Conservation (phyloP, 2,888 invertebrate genomes). For the Entomobrya multifasciata region DNA sequence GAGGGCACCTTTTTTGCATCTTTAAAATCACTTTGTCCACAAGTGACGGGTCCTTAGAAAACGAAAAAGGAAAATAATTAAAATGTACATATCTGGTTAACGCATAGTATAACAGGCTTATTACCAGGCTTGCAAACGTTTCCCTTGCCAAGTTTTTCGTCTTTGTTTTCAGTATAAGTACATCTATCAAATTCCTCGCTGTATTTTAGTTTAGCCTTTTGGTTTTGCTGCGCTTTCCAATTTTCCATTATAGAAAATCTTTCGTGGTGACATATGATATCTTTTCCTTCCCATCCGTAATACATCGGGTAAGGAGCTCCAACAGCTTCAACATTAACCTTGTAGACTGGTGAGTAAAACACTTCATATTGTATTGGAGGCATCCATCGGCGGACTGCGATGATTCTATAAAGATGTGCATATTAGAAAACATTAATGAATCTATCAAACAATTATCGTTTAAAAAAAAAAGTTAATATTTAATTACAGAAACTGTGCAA, state of each 20-base stretch:
- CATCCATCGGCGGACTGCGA: constrained; percentile 15
- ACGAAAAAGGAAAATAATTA: too few relatives aligned
- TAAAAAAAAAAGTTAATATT: too few relatives aligned
- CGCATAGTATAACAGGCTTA: too few relatives aligned
- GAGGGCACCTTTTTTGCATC: background rate
- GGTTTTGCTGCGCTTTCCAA: constrained; percentile 6
- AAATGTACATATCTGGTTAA: too few relatives aligned
- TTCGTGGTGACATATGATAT: constrained; percentile 19
- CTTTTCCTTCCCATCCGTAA: background rate
- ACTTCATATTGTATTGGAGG: constrained; percentile 3
- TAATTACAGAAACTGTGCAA: constrained; percentile 37
- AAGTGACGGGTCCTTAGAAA: constrained; percentile 41
- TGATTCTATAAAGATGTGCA: too few relatives aligned
- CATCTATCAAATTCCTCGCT: constrained; percentile 22
- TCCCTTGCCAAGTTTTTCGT: too few relatives aligned
- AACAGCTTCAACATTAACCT: constrained; percentile 32
- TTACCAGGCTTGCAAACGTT: constrained; percentile 8
- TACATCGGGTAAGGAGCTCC: constrained; percentile 41
- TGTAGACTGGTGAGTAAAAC: constrained; percentile 5
- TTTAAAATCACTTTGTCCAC: too few relatives aligned
- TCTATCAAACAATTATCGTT: background rate
- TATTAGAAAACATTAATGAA: background rate
- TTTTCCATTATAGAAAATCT: background rate
- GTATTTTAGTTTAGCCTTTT: constrained; percentile 21
- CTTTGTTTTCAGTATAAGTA: too few relatives aligned